Conservation (phyloP, 2,113 vertebrate species). For the Lagopus muta region DNA sequence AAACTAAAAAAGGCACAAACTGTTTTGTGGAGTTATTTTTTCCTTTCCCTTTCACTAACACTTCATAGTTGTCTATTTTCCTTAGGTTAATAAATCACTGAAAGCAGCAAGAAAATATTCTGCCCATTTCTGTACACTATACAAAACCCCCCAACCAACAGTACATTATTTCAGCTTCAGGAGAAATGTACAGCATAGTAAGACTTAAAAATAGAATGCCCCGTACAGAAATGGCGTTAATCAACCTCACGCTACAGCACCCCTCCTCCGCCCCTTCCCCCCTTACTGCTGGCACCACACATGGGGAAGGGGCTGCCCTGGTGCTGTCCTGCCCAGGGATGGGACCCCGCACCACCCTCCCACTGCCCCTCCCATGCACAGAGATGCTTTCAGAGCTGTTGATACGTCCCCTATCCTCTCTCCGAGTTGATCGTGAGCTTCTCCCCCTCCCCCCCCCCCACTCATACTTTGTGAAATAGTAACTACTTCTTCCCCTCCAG, state of each 20-base stretch:
- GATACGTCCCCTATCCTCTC: neutral
- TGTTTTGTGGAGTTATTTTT: slow-evolving; percentile 66
- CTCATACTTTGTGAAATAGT: neutral
- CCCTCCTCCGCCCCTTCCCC: neutral
- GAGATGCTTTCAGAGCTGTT: neutral
- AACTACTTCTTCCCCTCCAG: neutral
- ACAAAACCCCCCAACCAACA: slow-evolving; percentile 76
- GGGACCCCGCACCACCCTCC: neutral
- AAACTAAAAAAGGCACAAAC: slow-evolving; percentile 82
- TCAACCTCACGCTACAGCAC: slow-evolving; percentile 44
- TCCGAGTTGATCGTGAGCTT: rapidly evolving
- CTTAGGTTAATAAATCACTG: slow-evolving; percentile 81
- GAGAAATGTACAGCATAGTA: slow-evolving; percentile 79
- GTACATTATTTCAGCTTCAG: slow-evolving; percentile 72
- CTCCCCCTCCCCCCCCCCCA: rapidly evolving
- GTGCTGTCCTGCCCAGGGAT: neutral
- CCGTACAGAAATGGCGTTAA: slow-evolving; percentile 55
- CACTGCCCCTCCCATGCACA: neutral
- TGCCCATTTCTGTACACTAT: slow-evolving; percentile 87
- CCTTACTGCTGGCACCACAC: slow-evolving; percentile 57
- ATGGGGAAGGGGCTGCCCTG: neutral
- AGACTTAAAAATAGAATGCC: slow-evolving; percentile 75
- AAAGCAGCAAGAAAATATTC: slow-evolving; percentile 86
- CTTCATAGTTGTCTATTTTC: slow-evolving; percentile 81
- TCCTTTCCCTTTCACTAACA: slow-evolving; percentile 73